Percentiles rank a stretch among this genome's conserved stretches.
Conservation (phyloP, 2,888 invertebrate species). For the Eurois occulta region DNA sequence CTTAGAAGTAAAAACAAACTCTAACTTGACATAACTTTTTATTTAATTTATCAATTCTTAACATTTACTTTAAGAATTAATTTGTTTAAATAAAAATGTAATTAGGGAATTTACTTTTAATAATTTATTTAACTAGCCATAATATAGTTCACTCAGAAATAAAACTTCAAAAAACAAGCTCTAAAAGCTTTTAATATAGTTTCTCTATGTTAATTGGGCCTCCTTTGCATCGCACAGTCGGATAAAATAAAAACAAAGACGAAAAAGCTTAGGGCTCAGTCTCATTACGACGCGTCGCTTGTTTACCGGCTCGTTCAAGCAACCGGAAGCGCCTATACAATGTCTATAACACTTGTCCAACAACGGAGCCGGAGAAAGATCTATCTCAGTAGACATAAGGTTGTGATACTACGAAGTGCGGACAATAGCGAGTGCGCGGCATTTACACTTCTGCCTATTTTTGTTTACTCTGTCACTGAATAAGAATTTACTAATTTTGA, state of each 20-base stretch:
- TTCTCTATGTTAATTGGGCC: too few relatives aligned
- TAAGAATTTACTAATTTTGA: not conserved
- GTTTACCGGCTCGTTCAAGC: constrained; percentile 24
- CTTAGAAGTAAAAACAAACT: not conserved
- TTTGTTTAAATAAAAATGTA: not conserved
- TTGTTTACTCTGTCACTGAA: not conserved
- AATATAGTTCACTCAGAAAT: not conserved
- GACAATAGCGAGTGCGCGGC: not conserved
- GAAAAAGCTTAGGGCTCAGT: constrained; percentile 3
- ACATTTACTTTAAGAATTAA: not conserved
- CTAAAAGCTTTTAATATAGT: not conserved
- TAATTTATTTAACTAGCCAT: too few relatives aligned
- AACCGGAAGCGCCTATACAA: constrained; percentile 29
- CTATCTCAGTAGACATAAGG: not conserved
- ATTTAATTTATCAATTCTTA: not conserved
- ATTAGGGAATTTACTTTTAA: not conserved
- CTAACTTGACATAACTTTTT: not conserved
- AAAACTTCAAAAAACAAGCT: not conserved
- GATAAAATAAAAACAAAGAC: not conserved
- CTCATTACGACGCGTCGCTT: constrained; percentile 11
- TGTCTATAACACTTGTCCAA: constrained; percentile 23
- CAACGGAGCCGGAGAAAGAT: constrained; percentile 18
- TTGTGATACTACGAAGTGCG: not conserved
- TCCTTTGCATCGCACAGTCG: too few relatives aligned
- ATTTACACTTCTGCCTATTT: constrained; percentile 2